Conservation (phyloP, 1,140 invertebrate species). For the Drosophila sturtevanti region DNA sequence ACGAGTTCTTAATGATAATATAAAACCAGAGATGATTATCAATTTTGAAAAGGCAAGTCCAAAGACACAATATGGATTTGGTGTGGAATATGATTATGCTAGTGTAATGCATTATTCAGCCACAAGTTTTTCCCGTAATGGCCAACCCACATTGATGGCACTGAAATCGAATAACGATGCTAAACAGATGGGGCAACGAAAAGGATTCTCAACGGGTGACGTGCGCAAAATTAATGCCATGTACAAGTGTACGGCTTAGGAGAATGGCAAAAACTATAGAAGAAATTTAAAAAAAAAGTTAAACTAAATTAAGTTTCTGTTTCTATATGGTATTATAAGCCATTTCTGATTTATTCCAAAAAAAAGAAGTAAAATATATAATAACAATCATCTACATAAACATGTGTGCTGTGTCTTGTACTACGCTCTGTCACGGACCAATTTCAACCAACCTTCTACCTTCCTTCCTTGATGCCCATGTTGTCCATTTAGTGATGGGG, state of each 20-base stretch:
- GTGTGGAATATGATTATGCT: conserved; percentile 89
- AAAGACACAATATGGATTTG: conserved; percentile 84
- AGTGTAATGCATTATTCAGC: conserved; percentile 92
- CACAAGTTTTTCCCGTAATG: conserved; percentile 89
- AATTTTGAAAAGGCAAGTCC: conserved; percentile 89
- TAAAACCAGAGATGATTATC: conserved; percentile 86
- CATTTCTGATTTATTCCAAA: neutral
- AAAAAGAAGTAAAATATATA: conserved; percentile 21
- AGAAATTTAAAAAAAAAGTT: no score
- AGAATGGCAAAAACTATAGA: neutral
- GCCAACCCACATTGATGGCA: conserved; percentile 86
- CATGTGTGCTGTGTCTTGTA: conserved; percentile 31
- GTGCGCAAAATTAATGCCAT: conserved; percentile 89
- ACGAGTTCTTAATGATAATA: conserved; percentile 88
- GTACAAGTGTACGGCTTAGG: conserved; percentile 86
- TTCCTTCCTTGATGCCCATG: neutral
- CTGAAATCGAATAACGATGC: conserved; percentile 64
- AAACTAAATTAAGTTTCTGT: conserved; percentile 1
- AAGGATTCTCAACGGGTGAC: conserved; percentile 88
- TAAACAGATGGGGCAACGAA: conserved; percentile 86
- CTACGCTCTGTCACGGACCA: conserved; percentile 13
- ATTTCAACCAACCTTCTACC: neutral
- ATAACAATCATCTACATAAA: conserved; percentile 32
- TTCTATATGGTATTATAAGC: conserved; percentile 39
- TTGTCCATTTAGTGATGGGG: conserved; percentile 54